Evolutionary conservation across 2,888 invertebrate genomes (phyloP).

Genomic region (Troides aeacus): DNA sequence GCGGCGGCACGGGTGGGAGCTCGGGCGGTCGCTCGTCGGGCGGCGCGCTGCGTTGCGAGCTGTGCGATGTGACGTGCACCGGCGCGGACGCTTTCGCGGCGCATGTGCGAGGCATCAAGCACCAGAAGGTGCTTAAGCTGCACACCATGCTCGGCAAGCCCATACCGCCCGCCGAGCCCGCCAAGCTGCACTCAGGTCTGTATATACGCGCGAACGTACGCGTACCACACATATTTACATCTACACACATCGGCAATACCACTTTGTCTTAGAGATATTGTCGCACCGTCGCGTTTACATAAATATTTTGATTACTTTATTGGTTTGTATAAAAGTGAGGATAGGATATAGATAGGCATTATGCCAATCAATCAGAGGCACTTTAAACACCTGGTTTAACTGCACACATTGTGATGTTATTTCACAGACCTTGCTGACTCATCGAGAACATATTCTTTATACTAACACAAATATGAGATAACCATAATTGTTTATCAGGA

Average conservation of each 20-base stretch:
- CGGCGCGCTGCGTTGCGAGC: slow-evolving; percentile 91
- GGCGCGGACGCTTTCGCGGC: slow-evolving; percentile 99
- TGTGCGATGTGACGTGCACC: slow-evolving; percentile 99
- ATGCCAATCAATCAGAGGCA: too few relatives aligned
- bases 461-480: too few relatives aligned
- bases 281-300: too few relatives aligned
- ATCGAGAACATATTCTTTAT: too few relatives aligned
- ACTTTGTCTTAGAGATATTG: too few relatives aligned
- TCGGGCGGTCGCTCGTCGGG: slow-evolving; percentile 58
- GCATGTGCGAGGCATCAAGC: slow-evolving; percentile 98
- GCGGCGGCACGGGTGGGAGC: slow-evolving; percentile 43
- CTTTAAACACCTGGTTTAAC: too few relatives aligned
- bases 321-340: too few relatives aligned
- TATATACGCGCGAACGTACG: neutral
- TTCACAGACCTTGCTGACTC: too few relatives aligned
- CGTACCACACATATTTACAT: neutral
- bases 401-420: too few relatives aligned
- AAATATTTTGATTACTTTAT: too few relatives aligned
- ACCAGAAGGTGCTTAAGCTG: slow-evolving; percentile 97
- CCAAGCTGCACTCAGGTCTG: slow-evolving; percentile 83
- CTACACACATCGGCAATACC: neutral
- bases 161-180: slow-evolving; percentile 96
- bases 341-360: too few relatives aligned
- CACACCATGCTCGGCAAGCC: slow-evolving; percentile 99
- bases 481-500: too few relatives aligned